A percentile compares a stretch with the other conserved stretches of the same genome.
phyloP scores from a whole-genome alignment of 1,140 invertebrate genomes.

The Dysdera silvatica region DNA sequence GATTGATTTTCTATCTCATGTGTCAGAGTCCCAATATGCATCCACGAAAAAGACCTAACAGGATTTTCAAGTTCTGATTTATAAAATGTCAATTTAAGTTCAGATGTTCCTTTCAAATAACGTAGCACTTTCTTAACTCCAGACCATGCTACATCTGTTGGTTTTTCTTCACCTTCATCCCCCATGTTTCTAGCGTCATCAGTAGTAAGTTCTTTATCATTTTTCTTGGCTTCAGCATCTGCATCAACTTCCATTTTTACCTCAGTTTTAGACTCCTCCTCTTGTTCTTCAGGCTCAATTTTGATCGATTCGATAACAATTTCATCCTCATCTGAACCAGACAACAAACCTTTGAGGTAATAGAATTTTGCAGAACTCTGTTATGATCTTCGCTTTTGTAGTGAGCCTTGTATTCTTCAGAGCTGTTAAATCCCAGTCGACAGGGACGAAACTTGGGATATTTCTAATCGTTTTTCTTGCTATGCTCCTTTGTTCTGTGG shows the following conservation, averaged over 20 bases:
- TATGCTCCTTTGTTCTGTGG: conserved; percentile 24
- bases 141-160: too few species aligned
- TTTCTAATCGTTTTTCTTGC: conserved; percentile 23
- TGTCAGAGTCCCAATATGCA: too few species aligned
- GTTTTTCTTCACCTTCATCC: conserved; percentile 25
- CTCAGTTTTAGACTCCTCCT: conserved; percentile 1
- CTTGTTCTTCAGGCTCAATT: conserved; percentile 15
- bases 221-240: background rate
- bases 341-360: conserved; percentile 20
- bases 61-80: too few species aligned
- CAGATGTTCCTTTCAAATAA: too few species aligned
- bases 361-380: conserved; percentile 23
- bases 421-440: conserved; percentile 22
- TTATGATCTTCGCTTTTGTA: conserved; percentile 28
- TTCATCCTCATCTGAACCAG: conserved; percentile 28
- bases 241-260: background rate
- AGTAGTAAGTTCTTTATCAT: background rate
- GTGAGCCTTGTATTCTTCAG: conserved; percentile 26
- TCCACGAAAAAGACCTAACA: too few species aligned
- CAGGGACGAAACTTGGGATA: conserved; percentile 26
- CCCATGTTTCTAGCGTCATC: conserved; percentile 12
- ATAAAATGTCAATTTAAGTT: too few species aligned
- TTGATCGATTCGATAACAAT: conserved; percentile 22
- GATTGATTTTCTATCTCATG: too few species aligned
- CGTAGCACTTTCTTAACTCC: too few species aligned